A percentile compares a stretch with the other conserved stretches of the same genome.
Evolutionary conservation across 1,140 invertebrate species (phyloP).

Genomic region (Drosophila ananassae): DNA sequence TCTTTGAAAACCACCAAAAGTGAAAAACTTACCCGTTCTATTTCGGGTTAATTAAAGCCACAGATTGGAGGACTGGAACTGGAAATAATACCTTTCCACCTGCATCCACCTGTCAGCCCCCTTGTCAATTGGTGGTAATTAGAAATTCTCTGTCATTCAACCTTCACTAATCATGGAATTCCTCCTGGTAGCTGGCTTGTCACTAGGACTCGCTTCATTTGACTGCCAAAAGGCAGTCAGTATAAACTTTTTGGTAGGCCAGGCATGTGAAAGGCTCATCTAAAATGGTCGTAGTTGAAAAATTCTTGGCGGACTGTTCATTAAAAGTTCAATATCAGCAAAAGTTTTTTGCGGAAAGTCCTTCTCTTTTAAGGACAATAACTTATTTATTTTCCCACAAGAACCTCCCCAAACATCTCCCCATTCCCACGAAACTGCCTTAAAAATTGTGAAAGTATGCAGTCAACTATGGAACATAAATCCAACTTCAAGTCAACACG

Average conservation of each 20-base stretch:
- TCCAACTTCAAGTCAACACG: conserved; percentile 13
- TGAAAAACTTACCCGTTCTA: conserved; percentile 17
- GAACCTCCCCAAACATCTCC: neutral
- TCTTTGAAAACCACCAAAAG: conserved; percentile 3
- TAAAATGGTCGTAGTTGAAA: neutral
- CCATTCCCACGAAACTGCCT: neutral
- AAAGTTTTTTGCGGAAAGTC: no score
- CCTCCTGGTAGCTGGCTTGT: conserved; percentile 26
- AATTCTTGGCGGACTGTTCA: neutral
- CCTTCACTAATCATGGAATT: neutral
- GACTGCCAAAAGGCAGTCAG: conserved; percentile 13
- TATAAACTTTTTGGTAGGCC: neutral
- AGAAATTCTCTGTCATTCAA: conserved; percentile 58
- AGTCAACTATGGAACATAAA: conserved; percentile 16
- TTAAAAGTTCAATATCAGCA: neutral
- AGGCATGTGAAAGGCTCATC: neutral
- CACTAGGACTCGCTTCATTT: conserved; percentile 33
- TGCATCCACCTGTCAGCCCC: conserved; percentile 51
- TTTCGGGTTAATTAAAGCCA: conserved; percentile 69
- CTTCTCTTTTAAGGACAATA: neutral
- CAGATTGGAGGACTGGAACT: conserved; percentile 20
- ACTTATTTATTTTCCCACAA: neutral
- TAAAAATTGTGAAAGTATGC: neutral
- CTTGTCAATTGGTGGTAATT: conserved; percentile 72
- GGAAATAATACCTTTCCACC: neutral